A percentile compares a stretch with the other conserved stretches of the same genome.
Evolutionary conservation across 1,140 invertebrate genomes (phyloP).

Genomic region (Holcopasites calliopsidis): DNA sequence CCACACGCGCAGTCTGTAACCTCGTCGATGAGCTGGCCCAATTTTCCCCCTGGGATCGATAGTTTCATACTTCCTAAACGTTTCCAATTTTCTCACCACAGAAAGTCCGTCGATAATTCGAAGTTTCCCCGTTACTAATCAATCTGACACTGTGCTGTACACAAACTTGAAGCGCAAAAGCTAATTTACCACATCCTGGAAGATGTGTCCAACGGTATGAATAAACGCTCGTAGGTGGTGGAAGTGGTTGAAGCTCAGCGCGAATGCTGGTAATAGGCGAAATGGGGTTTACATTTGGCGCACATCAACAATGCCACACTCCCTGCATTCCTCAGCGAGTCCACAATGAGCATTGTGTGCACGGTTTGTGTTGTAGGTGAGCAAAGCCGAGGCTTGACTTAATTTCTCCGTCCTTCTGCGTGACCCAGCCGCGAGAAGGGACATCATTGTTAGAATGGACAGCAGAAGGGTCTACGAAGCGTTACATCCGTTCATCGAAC

Average conservation of each 20-base stretch:
- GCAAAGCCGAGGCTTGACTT: constrained; percentile 36
- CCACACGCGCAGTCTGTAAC: too few species aligned
- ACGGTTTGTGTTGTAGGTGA: constrained; percentile 16
- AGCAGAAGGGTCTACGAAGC: constrained; percentile 11
- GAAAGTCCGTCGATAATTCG: too few species aligned
- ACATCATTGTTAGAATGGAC: constrained; percentile 55
- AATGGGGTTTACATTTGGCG: constrained; percentile 18
- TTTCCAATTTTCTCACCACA: too few species aligned
- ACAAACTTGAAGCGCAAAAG: too few species aligned
- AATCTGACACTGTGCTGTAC: too few species aligned
- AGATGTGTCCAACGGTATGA: too few species aligned
- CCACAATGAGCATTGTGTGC: constrained; percentile 53
- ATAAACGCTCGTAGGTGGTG: too few species aligned
- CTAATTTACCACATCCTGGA: too few species aligned
- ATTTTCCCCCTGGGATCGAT: too few species aligned
- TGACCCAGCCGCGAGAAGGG: background rate
- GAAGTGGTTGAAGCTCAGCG: background rate
- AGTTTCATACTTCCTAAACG: too few species aligned
- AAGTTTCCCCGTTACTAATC: too few species aligned
- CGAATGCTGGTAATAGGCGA: background rate
- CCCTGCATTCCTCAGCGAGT: constrained; percentile 37
- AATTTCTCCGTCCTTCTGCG: constrained; percentile 21
- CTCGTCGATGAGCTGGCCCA: too few species aligned
- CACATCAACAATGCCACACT: constrained; percentile 33
- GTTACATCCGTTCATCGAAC: constrained; percentile 42